phyloP scores from a whole-genome alignment of 2,888 invertebrate genomes.

The Ceramica pisi region DNA sequence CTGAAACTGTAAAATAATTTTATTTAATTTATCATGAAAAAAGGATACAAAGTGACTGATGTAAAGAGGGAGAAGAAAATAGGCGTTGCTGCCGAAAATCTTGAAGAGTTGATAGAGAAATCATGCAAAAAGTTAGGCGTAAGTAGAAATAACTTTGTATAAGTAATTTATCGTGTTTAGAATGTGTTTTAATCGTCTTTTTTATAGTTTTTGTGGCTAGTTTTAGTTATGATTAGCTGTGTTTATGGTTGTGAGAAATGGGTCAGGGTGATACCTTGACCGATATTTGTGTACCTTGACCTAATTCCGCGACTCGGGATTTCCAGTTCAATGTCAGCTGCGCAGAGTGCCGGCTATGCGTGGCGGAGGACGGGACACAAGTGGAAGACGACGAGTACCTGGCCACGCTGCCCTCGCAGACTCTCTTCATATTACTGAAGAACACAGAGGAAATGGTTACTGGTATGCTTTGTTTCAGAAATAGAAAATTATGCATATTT shows the following conservation, averaged over 20 bases:
- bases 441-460: constrained; percentile 90
- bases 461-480: constrained; percentile 81
- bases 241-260: constrained; percentile 71
- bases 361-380: constrained; percentile 93
- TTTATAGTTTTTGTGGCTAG: constrained; percentile 34
- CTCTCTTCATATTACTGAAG: constrained; percentile 92
- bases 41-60: constrained; percentile 94
- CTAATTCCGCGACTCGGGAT: constrained; percentile 73
- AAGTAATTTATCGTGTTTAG: not conserved
- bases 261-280: constrained; percentile 84
- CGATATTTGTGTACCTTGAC: constrained; percentile 79
- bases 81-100: constrained; percentile 93
- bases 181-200: not conserved
- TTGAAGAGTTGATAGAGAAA: constrained; percentile 92
- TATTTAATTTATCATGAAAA: constrained; percentile 86
- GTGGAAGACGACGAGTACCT: constrained; percentile 95
- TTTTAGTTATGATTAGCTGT: constrained; percentile 68
- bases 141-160: constrained; percentile 73
- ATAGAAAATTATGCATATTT: not conserved
- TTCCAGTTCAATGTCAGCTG: constrained; percentile 88
- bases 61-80: constrained; percentile 92
- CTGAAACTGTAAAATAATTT: constrained; percentile 29
- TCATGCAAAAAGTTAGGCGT: constrained; percentile 93
- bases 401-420: constrained; percentile 93
- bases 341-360: constrained; percentile 88